These are phyloP conservation scores for Actinostola sp. DNA, from an alignment of 92 coral and sea anemone genomes.

Conservation along the genomic window DNA sequence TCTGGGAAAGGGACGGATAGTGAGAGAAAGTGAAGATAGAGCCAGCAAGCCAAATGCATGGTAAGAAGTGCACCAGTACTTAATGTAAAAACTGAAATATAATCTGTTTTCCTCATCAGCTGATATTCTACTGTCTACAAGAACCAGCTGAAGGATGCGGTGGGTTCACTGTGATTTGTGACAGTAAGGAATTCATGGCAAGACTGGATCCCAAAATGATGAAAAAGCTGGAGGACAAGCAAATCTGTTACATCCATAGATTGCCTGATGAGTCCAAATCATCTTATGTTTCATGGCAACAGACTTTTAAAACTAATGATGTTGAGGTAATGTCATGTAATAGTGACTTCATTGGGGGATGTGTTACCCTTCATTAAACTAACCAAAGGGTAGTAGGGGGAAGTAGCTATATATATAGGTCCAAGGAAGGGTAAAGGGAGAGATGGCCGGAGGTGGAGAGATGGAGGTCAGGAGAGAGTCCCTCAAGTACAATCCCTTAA, in stretches of 20 bases:
- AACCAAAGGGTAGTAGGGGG: no score
- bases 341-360: neutral
- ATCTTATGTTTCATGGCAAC: slow-evolving; percentile 67
- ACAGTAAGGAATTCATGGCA: slow-evolving; percentile 48
- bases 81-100: neutral
- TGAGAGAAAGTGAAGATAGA: no score
- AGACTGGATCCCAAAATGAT: slow-evolving; percentile 57
- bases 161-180: slow-evolving; percentile 69
- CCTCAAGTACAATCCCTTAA: no score
- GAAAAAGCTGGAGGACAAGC: slow-evolving; percentile 50
- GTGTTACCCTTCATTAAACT: no score
- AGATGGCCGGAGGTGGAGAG: no score
- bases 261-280: slow-evolving; percentile 55
- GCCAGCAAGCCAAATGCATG: no score
- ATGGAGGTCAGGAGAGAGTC: no score
- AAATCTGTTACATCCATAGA: slow-evolving; percentile 40
- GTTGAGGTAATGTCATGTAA: slow-evolving; percentile 16
- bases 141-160: slow-evolving; percentile 73
- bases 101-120: neutral
- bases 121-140: slow-evolving; percentile 54
- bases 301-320: slow-evolving; percentile 58
- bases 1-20: no score
- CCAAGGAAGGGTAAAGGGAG: no score
- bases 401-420: no score
- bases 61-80: no score